A percentile compares a stretch with the other conserved stretches of the same genome.
Evolutionary conservation across 1,140 invertebrate genomes (phyloP).

Genomic region (Saccostrea glomerata): DNA sequence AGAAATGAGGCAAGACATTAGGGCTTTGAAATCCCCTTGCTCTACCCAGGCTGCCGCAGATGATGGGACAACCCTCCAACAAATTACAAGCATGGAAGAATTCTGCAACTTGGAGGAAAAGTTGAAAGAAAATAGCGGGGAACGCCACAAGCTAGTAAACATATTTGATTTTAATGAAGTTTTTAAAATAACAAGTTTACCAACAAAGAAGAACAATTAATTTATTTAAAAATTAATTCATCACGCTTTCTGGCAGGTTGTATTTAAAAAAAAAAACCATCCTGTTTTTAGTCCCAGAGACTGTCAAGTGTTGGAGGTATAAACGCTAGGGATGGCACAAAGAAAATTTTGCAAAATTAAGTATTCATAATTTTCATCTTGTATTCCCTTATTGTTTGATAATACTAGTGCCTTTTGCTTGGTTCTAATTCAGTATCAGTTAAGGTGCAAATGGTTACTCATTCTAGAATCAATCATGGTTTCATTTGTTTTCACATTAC

Average conservation of each 20-base stretch:
- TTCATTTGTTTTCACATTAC: conserved; percentile 15
- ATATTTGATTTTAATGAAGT: background rate
- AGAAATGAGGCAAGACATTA: background rate
- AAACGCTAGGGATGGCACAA: background rate
- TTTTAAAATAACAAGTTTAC: background rate
- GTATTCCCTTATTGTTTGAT: background rate
- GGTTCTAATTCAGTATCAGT: background rate
- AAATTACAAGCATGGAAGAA: background rate
- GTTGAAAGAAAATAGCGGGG: background rate
- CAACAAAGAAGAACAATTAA: background rate
- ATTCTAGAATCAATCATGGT: background rate
- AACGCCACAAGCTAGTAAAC: conserved; percentile 18
- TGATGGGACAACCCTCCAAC: background rate
- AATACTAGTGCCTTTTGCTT: background rate
- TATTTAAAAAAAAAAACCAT: background rate
- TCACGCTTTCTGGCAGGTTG: background rate
- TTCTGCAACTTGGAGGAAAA: background rate
- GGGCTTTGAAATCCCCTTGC: background rate
- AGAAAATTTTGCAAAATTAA: conserved; percentile 25
- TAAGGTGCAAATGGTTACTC: background rate
- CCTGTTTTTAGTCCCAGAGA: background rate
- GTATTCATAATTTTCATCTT: background rate
- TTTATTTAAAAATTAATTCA: background rate
- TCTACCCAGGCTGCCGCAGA: background rate
- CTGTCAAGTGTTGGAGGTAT: conserved; percentile 16